Evolutionary conservation across 2,113 vertebrate genomes (phyloP).

Genomic region (Plestiodon gilberti): DNA sequence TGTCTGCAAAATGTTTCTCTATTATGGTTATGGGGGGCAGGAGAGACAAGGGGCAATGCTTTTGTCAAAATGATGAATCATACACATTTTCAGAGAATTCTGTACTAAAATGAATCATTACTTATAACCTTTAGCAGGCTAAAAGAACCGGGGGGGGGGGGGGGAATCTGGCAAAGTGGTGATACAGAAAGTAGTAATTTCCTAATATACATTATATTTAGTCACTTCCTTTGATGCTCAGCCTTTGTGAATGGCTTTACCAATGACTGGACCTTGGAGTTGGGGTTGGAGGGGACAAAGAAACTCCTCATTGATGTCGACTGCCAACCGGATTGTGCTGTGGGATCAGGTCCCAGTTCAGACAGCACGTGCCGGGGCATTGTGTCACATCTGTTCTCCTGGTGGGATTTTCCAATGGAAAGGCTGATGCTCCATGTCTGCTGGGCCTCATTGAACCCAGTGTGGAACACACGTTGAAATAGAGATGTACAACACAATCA

Average conservation of each 20-base stretch:
- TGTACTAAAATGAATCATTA: background rate
- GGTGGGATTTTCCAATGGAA: background rate
- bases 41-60: conserved; percentile 3
- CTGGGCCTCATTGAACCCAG: background rate
- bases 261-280: background rate
- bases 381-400: background rate
- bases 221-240: conserved; percentile 1
- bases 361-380: background rate
- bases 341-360: background rate
- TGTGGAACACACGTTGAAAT: background rate
- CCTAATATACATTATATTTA: conserved; percentile 23
- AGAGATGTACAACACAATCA: no score
- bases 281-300: background rate
- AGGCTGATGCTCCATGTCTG: background rate
- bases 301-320: background rate
- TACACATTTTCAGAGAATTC: conserved; percentile 16
- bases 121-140: background rate
- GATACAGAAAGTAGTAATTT: conserved; percentile 17
- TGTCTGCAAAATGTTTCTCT: conserved; percentile 6
- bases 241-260: background rate
- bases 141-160: background rate
- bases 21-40: conserved; percentile 3
- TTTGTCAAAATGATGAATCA: background rate
- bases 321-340: background rate
- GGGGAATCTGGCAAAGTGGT: background rate